Percentiles rank a stretch among this genome's conserved stretches.
These are phyloP conservation scores for Synergus itoensis DNA, from an alignment of 2,888 invertebrate genomes.

Conservation along the genomic window DNA sequence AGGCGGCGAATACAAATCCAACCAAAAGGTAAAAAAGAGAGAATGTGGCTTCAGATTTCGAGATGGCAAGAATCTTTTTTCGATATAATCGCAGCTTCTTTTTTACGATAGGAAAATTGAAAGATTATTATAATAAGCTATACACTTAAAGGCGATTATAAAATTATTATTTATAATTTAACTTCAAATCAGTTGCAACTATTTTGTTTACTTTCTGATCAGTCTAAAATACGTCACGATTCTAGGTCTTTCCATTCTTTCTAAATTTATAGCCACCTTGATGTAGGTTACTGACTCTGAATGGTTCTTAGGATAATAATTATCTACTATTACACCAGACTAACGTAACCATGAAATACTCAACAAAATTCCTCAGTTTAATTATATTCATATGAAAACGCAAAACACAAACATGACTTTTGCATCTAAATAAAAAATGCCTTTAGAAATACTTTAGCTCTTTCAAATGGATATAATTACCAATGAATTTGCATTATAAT, in stretches of 20 bases:
- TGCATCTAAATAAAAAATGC: not conserved
- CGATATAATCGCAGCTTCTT: no score
- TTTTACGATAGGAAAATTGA: no score
- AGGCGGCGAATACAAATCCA: no score
- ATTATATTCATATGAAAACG: not conserved
- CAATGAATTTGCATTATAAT: no score
- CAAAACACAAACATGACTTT: not conserved
- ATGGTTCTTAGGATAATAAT: not conserved
- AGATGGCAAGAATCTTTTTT: no score
- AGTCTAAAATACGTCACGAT: not conserved
- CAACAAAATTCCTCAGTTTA: not conserved
- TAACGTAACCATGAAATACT: not conserved
- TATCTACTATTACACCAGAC: not conserved
- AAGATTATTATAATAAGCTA: no score
- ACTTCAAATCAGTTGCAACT: not conserved
- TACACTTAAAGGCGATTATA: not conserved
- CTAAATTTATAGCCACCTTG: not conserved
- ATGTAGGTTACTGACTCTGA: constrained; percentile 6
- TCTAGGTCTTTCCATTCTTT: constrained; percentile 1
- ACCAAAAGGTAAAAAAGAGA: no score
- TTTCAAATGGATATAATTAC: no score
- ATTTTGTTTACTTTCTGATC: not conserved
- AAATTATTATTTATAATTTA: not conserved
- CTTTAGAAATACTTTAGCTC: not conserved
- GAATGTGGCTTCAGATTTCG: no score